A percentile compares a stretch with the other conserved stretches of the same genome.
Evolutionary conservation across 2,113 vertebrate species (phyloP).

Genomic region (Sciurus niger): DNA sequence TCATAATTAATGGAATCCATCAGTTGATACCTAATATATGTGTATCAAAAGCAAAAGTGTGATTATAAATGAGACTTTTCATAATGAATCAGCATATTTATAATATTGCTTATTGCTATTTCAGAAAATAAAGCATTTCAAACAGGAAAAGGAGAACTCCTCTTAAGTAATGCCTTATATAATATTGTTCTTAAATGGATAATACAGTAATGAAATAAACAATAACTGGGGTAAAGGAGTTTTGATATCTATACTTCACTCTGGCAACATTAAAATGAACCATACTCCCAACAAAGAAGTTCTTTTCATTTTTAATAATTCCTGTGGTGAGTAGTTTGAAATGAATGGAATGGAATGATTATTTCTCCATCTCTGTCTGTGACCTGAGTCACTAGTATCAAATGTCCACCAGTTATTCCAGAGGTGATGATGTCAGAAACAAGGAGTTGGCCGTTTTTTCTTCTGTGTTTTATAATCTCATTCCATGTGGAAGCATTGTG

Average conservation of each 20-base stretch:
- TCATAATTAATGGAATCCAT: constrained; percentile 67
- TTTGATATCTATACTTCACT: constrained; percentile 37
- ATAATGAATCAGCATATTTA: constrained; percentile 49
- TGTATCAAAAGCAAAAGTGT: constrained; percentile 53
- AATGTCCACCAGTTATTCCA: constrained; percentile 69
- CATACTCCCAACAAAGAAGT: constrained; percentile 63
- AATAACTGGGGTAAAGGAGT: constrained; percentile 36
- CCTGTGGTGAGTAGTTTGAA: constrained; percentile 73
- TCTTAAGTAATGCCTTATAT: constrained; percentile 62
- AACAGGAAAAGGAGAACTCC: constrained; percentile 20
- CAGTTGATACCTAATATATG: neutral
- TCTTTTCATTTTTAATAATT: constrained; percentile 80
- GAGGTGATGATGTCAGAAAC: constrained; percentile 74
- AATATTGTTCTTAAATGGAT: constrained; percentile 67
- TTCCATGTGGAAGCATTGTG: constrained; percentile 56
- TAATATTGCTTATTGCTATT: constrained; percentile 45
- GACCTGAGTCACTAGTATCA: constrained; percentile 63
- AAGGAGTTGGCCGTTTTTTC: constrained; percentile 48
- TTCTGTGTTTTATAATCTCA: constrained; percentile 56
- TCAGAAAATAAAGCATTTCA: constrained; percentile 62
- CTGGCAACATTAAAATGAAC: constrained; percentile 67
- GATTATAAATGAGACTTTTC: constrained; percentile 42
- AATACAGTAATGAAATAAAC: constrained; percentile 66
- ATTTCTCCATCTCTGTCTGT: constrained; percentile 71
- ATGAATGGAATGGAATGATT: constrained; percentile 70